Evolutionary conservation across 1,140 invertebrate species (phyloP), one percentile per base, ranked within the genome.

Genomic region (Frieseomelitta varia): DNA sequence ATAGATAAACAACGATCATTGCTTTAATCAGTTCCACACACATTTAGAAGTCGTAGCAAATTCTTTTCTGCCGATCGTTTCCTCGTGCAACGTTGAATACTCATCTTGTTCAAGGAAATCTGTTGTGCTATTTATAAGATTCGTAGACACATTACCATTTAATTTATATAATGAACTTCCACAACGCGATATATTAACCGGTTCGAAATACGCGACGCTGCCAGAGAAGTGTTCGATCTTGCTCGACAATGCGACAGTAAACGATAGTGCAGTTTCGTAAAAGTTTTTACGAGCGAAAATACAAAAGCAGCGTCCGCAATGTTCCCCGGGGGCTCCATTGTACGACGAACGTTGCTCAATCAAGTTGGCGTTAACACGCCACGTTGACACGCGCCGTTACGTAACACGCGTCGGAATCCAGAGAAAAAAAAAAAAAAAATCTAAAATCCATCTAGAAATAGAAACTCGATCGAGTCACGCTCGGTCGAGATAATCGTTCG

Each of bases 381-480:
- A 61, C 30, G 74, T 79, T 55, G 78, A 72, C 79, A 61, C 79
- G 79, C 68, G 51, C 19, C 21, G 30, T 80, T 80, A 24, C 39
- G 55, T 27, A 75, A 82, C 27, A 21, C 17, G 39, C 58, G n/a
- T 56, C 3, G 72, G 61, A 56, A 82, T 74, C 47, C 15, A 30
- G n/a, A 39, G 39, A 47, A 47, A 10, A 47, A 8, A 39, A 39
- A 39, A 39, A 39, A 51, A 73, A 73, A 73, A 67, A 75, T 82
- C 15, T 76, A 27, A 74, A 82, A 82, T 82, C 72, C 24, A 67
- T 82, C 72, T 82, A 51, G 80, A 82, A 82, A 82, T 82, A 82
- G 80, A 82, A 82, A 82, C 80, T 82, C 80, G 80, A 82, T 82
- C 80, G 72, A 27, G 72, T 55, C 80, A 65, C 61, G 72, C 61